Evolutionary conservation across 2,797 vertebrate species (phyloP).

Genomic region (Pseudocheirus occidentalis): DNA sequence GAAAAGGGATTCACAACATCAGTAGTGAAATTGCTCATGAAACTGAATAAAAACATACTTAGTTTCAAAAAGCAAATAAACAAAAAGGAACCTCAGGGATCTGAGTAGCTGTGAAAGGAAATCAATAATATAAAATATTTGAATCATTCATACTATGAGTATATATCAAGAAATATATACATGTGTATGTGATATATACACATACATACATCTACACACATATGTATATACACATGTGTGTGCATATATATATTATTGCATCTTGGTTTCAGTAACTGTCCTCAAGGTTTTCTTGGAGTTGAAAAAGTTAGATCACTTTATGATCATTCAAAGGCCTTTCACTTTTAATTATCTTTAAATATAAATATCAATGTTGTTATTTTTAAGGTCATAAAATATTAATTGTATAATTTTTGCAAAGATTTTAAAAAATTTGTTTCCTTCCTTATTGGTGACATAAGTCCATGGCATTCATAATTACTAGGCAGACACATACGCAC

Average conservation of each 20-base stretch:
- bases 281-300: no score
- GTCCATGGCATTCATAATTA: no score
- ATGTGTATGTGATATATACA: not conserved
- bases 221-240: not conserved
- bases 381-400: not conserved
- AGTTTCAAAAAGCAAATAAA: slow-evolving; percentile 32
- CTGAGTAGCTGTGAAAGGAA: slow-evolving; percentile 67
- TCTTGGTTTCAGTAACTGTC: no score
- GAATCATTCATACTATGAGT: slow-evolving; percentile 49
- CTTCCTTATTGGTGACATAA: no score
- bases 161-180: not conserved
- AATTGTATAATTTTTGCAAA: not conserved
- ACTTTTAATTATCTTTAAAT: not conserved
- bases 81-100: slow-evolving; percentile 54
- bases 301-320: no score
- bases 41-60: slow-evolving; percentile 69
- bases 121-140: slow-evolving; percentile 57
- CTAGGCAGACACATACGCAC: not conserved
- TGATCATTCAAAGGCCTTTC: not conserved
- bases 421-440: no score
- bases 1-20: slow-evolving; percentile 73
- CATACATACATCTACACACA: not conserved
- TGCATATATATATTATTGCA: not conserved
- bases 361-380: not conserved
- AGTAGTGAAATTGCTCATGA: slow-evolving; percentile 71